Base-by-base conservation (phyloP, 1,140 invertebrate species). In the Neodiprion virginianus region DNA sequence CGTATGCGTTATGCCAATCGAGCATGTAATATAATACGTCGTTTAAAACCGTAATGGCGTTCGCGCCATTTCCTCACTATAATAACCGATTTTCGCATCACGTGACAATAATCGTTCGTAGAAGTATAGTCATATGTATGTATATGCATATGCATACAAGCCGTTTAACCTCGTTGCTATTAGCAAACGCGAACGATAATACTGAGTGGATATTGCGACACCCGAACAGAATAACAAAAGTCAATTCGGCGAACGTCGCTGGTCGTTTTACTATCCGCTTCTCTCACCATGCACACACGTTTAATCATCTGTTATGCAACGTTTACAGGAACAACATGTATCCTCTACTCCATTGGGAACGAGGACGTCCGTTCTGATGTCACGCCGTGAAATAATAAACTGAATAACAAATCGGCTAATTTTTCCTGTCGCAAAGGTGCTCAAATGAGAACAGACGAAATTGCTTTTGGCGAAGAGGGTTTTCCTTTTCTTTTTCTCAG, bases 141-240 rank as follows among this genome's bases (percentile, higher is more conserved):
- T 40, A 40, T 40, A 40, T 40, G 5, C 28, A 5, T 40, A 40
- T 40, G 28, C 17, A 21, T 40, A 40, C 28, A 40, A 40, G 28
- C 28, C 28, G 28, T 40, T 40, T 40, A 2, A 40, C 28, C 5
- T 40, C 28, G 1, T 40, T 40, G 5, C 28, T 5, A 40, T 40
- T 5, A 40, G 28, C 28, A 40, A 40, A 40, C 28, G 28, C 28
- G 53, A 61, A 17, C 5, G 53, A 61, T 61, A 61, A 61, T 5
- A 17, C 53, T 61, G 53, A 61, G 53, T 61, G n/a, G 53, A 61
- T 61, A 61, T 14, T 61, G 53, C 53, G 53, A 61, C n/a, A 61
- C n/a, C n/a, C 8, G 53, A 40, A 40, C 28, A 40, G 5, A 40
- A 40, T 40, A 40, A 61, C 53, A 61, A 61, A 8, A 61, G 53